Base-by-base conservation (phyloP, 2,888 invertebrate species). In the Tipula lateralis region DNA sequence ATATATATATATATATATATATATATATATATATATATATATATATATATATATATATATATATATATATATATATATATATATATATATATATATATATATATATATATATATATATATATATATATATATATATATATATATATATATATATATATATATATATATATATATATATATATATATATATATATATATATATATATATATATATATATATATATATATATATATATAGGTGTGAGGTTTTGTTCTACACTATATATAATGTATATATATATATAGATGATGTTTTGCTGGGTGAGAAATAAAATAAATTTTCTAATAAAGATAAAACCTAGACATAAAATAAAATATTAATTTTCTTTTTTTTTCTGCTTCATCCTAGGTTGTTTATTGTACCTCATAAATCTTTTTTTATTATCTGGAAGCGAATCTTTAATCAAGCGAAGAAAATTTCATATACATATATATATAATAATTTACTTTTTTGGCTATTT, bases 301-400 rank as follows among this genome's bases (percentile, higher is more conserved):
- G 66, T 66, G 66, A 66, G 24, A 66, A 66, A 66, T 24, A 66
- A 66, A 66, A 66, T 66, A 66, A 66, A 66, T 66, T 66, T 66
- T 66, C 66, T 66, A 66, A 66, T 66, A 66, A 66, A 66, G 66
- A 66, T 66, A 66, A 66, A 66, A 66, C 66, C 66, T 66, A 66
- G 66, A 66, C 66, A 66, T 66, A 66, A 66, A 66, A 66, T 66
- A 66, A 66, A 66, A 66, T 66, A 66, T 66, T 66, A 66, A 66
- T 66, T 66, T 66, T 66, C 24, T 66, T 66, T 24, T 66, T 66
- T 66, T 66, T 66, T 66, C 24, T 66, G 24, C 12, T 24, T 24
- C 66, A 50, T 50, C 39, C 66, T 66, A 66, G 66, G 66, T 66
- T 66, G 66, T 66, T 66, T 66, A 66, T 66, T 66, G 66, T 66